A percentile compares a stretch with the other conserved stretches of the same genome.
Conservation (phyloP, 2,888 invertebrate genomes). For the Mesorhabditis spiculigera region DNA sequence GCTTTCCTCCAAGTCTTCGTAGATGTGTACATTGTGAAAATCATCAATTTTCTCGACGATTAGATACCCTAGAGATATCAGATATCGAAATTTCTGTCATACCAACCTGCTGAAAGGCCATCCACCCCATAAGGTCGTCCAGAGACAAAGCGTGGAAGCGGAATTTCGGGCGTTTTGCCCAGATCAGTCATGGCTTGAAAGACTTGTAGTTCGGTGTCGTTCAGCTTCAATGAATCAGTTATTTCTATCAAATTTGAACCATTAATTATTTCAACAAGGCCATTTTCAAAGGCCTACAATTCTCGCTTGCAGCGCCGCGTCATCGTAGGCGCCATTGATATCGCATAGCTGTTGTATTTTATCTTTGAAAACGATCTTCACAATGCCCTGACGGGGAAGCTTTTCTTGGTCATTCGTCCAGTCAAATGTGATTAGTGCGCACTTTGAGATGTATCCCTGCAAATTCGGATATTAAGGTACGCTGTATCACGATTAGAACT, state of each 20-base stretch:
- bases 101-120: neutral
- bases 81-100: neutral
- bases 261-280: too few species aligned
- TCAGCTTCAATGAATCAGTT: neutral
- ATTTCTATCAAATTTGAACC: too few species aligned
- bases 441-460: too few species aligned
- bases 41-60: neutral
- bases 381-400: too few species aligned
- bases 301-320: neutral
- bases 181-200: neutral
- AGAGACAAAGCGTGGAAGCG: neutral
- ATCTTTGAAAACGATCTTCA: too few species aligned
- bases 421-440: too few species aligned
- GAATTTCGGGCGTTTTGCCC: neutral
- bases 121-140: constrained; percentile 2
- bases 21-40: neutral
- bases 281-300: too few species aligned
- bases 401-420: too few species aligned
- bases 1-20: neutral
- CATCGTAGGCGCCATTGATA: neutral
- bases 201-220: neutral
- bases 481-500: neutral
- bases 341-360: too few species aligned
- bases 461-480: too few species aligned
- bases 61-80: neutral